phyloP scores from a whole-genome alignment of 1,140 invertebrate genomes.

The Drosophila nannoptera region DNA sequence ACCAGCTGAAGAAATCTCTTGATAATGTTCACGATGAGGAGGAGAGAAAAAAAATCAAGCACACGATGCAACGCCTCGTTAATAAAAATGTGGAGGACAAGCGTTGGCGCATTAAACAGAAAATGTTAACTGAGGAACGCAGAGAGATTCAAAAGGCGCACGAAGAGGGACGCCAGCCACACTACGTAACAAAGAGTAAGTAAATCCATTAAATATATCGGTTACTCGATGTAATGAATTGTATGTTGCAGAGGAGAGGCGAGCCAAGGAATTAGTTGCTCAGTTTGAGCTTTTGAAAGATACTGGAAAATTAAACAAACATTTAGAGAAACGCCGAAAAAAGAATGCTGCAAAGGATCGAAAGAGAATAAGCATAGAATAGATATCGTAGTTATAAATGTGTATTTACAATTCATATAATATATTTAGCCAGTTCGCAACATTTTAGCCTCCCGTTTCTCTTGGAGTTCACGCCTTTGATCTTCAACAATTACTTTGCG shows the following conservation, averaged over 20 bases:
- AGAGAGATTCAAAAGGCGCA: slow-evolving; percentile 82
- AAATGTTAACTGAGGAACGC: slow-evolving; percentile 81
- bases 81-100: slow-evolving; percentile 85
- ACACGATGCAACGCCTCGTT: slow-evolving; percentile 86
- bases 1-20: slow-evolving; percentile 83
- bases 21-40: slow-evolving; percentile 81
- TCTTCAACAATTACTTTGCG: slow-evolving; percentile 86
- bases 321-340: slow-evolving; percentile 86
- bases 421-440: slow-evolving; percentile 85
- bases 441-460: slow-evolving; percentile 95
- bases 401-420: slow-evolving; percentile 55
- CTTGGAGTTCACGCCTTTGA: slow-evolving; percentile 89
- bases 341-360: slow-evolving; percentile 82
- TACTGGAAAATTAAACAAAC: slow-evolving; percentile 86
- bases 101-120: slow-evolving; percentile 81
- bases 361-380: slow-evolving; percentile 78
- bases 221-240: slow-evolving; percentile 38
- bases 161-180: slow-evolving; percentile 83
- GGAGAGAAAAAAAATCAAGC: slow-evolving; percentile 84
- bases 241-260: slow-evolving; percentile 84
- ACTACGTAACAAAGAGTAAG: slow-evolving; percentile 90
- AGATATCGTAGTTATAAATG: slow-evolving; percentile 62
- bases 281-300: slow-evolving; percentile 87
- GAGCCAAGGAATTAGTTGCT: slow-evolving; percentile 83
- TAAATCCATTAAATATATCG: neutral